Evolutionary conservation across 2,888 invertebrate genomes (phyloP).

Genomic region (Opisthograptis luteolata): DNA sequence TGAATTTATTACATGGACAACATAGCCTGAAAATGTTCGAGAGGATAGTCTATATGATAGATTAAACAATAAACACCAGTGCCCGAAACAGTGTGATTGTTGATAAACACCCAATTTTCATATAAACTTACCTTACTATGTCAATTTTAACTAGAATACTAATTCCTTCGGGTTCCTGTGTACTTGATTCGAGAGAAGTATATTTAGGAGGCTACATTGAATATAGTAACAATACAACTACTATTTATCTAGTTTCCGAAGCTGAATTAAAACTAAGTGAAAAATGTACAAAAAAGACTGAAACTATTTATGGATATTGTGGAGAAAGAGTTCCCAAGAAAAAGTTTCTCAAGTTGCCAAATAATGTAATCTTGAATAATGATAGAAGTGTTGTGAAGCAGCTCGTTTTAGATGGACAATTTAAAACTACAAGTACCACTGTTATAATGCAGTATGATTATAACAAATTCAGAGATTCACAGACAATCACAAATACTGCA

Average conservation of each 20-base stretch:
- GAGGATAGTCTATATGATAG: no score
- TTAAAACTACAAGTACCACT: slow-evolving; percentile 45
- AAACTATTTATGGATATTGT: slow-evolving; percentile 53
- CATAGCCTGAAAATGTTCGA: not conserved
- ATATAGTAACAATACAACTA: slow-evolving; percentile 39
- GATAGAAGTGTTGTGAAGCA: slow-evolving; percentile 44
- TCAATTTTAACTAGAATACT: slow-evolving; percentile 46
- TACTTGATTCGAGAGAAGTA: slow-evolving; percentile 37
- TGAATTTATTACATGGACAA: not conserved
- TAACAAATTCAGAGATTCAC: slow-evolving; percentile 61
- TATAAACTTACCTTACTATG: not conserved
- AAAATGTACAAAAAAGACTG: slow-evolving; percentile 34
- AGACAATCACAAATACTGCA: slow-evolving; percentile 52
- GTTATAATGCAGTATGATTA: slow-evolving; percentile 68
- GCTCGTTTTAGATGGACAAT: slow-evolving; percentile 50
- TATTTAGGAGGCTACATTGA: slow-evolving; percentile 60
- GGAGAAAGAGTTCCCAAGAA: slow-evolving; percentile 33
- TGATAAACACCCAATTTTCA: not conserved
- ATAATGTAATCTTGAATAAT: slow-evolving; percentile 47
- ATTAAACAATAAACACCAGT: no score
- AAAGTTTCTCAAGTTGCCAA: slow-evolving; percentile 33
- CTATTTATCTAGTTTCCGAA: slow-evolving; percentile 57
- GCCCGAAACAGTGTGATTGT: no score
- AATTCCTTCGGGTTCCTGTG: slow-evolving; percentile 54
- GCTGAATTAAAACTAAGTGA: slow-evolving; percentile 32